A percentile compares a stretch with the other conserved stretches of the same genome.
Evolutionary conservation across 2,888 invertebrate species (phyloP).

Genomic region (Torymus texanus): DNA sequence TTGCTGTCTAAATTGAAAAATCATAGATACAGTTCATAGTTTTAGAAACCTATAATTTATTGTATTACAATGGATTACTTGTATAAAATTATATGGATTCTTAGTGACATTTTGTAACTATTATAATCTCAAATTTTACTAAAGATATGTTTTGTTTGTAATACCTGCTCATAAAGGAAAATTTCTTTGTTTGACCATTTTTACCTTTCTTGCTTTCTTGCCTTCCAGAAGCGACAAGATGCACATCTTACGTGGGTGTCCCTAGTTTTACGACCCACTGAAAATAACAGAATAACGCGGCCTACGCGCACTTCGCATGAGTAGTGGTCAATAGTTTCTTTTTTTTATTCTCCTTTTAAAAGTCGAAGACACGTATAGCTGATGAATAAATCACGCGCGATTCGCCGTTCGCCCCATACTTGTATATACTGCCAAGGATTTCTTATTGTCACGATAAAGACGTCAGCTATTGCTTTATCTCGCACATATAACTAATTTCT

Average conservation of each 20-base stretch:
- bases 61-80: no score
- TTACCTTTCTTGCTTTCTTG: no score
- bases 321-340: background rate
- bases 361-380: conserved; percentile 44
- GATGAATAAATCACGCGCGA: conserved; percentile 64
- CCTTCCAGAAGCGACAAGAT: background rate
- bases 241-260: conserved; percentile 54
- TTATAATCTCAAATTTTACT: no score
- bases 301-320: conserved; percentile 21
- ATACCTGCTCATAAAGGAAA: no score
- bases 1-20: no score
- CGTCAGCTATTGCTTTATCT: conserved; percentile 45
- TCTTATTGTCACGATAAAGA: conserved; percentile 57
- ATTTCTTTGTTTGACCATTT: no score
- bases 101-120: no score
- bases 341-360: conserved; percentile 18
- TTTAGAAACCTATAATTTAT: no score
- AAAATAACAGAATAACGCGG: conserved; percentile 57
- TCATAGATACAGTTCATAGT: no score
- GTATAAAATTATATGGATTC: no score
- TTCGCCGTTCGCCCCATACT: conserved; percentile 58
- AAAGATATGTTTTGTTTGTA: no score
- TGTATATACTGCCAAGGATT: conserved; percentile 51
- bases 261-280: conserved; percentile 52
- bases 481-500: background rate